Evolutionary conservation across 2,888 invertebrate species (phyloP).

Genomic region (Pseudococcus longispinus): DNA sequence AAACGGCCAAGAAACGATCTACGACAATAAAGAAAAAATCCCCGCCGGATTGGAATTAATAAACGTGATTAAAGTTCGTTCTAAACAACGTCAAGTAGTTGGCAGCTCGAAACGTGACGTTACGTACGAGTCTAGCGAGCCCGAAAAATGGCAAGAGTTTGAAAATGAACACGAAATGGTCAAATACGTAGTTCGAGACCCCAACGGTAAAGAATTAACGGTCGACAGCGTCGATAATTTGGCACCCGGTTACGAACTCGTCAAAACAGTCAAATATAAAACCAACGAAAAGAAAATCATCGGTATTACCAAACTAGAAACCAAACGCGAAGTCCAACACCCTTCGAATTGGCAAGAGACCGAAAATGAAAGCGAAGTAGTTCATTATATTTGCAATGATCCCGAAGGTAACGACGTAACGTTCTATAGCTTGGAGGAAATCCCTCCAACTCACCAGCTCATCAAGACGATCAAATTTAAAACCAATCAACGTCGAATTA

Average conservation of each 20-base stretch:
- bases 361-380: background rate
- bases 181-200: background rate
- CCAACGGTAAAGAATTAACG: constrained; percentile 1
- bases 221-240: background rate
- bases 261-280: constrained; percentile 16
- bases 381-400: constrained; percentile 12
- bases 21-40: constrained; percentile 8
- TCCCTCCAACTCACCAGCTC: background rate
- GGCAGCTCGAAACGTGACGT: background rate
- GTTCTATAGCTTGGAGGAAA: background rate
- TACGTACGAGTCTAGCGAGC: background rate
- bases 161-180: constrained; percentile 25
- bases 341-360: constrained; percentile 2
- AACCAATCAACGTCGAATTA: background rate
- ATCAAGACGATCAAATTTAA: background rate
- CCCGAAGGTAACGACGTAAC: background rate
- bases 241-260: background rate
- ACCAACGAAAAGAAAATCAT: constrained; percentile 10
- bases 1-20: constrained; percentile 38
- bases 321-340: background rate
- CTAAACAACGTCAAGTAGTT: constrained; percentile 1
- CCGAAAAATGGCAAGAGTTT: constrained; percentile 16
- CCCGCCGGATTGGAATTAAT: constrained; percentile 17
- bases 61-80: background rate
- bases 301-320: constrained; percentile 29